Conservation (phyloP, 1,140 invertebrate species). For the Caenorhabditis brenneri region DNA sequence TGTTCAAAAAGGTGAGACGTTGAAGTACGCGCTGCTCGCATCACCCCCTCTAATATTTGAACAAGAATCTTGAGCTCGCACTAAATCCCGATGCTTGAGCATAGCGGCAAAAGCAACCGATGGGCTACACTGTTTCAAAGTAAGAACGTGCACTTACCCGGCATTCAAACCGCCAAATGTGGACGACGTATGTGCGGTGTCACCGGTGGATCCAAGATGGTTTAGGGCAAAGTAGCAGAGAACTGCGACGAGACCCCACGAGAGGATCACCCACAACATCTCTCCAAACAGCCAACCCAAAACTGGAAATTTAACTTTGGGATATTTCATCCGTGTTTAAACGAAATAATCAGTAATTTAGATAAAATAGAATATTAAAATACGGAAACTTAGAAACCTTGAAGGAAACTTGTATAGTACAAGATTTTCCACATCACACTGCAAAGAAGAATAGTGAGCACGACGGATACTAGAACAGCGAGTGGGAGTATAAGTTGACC, state of each 20-base stretch:
- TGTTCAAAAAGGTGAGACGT: constrained; percentile 38
- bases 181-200: background rate
- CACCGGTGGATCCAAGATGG: constrained; percentile 44
- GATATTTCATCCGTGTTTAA: no score
- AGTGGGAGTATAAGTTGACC: background rate
- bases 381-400: background rate
- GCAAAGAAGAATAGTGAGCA: constrained; percentile 7
- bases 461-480: background rate
- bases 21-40: constrained; percentile 40
- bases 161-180: background rate
- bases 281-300: constrained; percentile 39
- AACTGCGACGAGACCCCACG: constrained; percentile 55
- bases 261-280: constrained; percentile 57
- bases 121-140: background rate
- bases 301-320: background rate
- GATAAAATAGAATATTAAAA: background rate
- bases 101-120: background rate
- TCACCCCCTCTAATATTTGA: constrained; percentile 34
- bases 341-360: no score
- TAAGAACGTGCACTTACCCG: background rate
- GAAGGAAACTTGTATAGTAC: background rate
- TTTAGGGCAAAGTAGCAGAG: constrained; percentile 59
- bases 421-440: background rate
- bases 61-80: constrained; percentile 15
- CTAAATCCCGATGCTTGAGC: constrained; percentile 29